Evolutionary conservation across 53 echinoderm and acorn worm species (phyloP).

Genomic region (Apostichopus leukothele): DNA sequence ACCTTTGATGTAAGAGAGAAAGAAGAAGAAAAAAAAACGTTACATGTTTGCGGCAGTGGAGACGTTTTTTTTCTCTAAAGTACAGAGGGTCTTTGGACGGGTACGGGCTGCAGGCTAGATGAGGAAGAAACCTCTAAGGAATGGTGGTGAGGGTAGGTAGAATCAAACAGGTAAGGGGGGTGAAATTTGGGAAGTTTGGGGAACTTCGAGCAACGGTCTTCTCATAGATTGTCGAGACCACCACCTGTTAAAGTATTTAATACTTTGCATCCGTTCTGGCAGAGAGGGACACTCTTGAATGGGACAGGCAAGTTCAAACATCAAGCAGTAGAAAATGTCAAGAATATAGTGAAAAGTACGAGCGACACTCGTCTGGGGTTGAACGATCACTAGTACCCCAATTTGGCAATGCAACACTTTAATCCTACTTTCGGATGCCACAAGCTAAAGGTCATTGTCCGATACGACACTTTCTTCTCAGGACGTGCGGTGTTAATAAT

Average conservation of each 20-base stretch:
- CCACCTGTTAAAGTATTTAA: constrained; percentile 20
- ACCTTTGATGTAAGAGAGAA: neutral
- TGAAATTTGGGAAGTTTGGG: too few relatives aligned
- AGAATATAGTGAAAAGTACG: neutral
- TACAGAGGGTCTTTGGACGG: too few relatives aligned
- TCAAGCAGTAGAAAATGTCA: neutral
- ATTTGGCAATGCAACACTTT: constrained; percentile 19
- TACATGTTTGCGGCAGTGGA: neutral
- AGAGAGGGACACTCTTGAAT: neutral
- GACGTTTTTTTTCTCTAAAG: neutral
- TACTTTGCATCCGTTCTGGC: neutral
- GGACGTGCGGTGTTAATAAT: neutral
- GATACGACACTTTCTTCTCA: constrained; percentile 24
- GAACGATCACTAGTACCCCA: constrained; percentile 25
- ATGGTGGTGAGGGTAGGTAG: too few relatives aligned
- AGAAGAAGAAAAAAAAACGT: neutral
- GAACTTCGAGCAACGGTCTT: too few relatives aligned
- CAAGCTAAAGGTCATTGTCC: constrained; percentile 25
- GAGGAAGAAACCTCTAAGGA: too few relatives aligned
- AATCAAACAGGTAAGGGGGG: too few relatives aligned
- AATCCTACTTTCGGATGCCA: constrained; percentile 14
- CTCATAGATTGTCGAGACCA: neutral
- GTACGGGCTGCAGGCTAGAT: too few relatives aligned
- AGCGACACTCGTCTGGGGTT: constrained; percentile 19
- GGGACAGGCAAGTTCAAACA: constrained; percentile 17